Percentiles rank a stretch among this genome's conserved stretches.
phyloP scores from a whole-genome alignment of 2,797 vertebrate species.

The Myotis vivesi region DNA sequence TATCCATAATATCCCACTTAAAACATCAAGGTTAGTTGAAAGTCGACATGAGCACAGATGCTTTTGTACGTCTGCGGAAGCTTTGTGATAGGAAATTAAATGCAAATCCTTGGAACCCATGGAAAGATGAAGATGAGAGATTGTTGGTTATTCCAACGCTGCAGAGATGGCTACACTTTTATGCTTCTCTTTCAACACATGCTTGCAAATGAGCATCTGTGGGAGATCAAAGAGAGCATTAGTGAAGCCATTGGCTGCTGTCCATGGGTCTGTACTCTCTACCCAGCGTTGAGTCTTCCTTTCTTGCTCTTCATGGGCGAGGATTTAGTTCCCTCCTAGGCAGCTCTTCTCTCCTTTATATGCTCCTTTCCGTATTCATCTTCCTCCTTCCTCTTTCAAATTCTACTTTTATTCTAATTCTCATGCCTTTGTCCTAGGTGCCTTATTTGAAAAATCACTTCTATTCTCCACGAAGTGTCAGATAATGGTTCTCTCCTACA shows the following conservation, averaged over 20 bases:
- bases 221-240: neutral
- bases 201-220: neutral
- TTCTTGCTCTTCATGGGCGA: neutral
- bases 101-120: slow-evolving; percentile 31
- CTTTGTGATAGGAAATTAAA: slow-evolving; percentile 55
- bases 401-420: neutral
- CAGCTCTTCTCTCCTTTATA: neutral
- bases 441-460: slow-evolving; percentile 16
- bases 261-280: neutral
- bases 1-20: slow-evolving; percentile 24
- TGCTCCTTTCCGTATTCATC: neutral
- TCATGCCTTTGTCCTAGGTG: slow-evolving; percentile 3
- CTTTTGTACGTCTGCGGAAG: slow-evolving; percentile 32
- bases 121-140: slow-evolving; percentile 7
- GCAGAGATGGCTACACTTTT: neutral
- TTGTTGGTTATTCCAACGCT: neutral
- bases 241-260: neutral
- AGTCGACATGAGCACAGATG: slow-evolving; percentile 51
- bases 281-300: neutral
- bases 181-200: neutral
- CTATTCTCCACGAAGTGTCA: neutral
- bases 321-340: neutral
- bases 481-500: neutral
- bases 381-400: neutral
- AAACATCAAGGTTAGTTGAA: slow-evolving; percentile 47